Evolutionary conservation across 2,797 vertebrate species (phyloP).

Genomic region (Ciconia nigra): DNA sequence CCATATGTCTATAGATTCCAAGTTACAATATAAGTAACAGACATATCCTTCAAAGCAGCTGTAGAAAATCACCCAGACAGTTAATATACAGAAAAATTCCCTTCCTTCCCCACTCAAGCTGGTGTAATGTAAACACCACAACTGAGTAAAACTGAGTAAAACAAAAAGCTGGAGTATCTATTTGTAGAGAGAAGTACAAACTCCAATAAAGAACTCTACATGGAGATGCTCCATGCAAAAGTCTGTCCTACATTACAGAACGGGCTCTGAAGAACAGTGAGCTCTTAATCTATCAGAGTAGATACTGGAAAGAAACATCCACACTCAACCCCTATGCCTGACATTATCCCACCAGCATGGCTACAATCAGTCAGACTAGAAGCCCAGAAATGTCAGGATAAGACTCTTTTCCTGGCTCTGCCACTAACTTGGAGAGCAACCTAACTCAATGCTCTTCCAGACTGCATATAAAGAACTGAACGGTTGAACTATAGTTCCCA

Average conservation of each 20-base stretch:
- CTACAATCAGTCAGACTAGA: background rate
- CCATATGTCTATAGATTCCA: conserved; percentile 41
- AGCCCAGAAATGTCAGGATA: background rate
- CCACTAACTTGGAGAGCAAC: background rate
- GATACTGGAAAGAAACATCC: background rate
- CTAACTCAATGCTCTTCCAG: background rate
- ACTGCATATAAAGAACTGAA: background rate
- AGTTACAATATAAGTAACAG: conserved; percentile 50
- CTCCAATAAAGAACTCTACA: background rate
- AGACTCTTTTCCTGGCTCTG: background rate
- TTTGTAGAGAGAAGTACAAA: background rate
- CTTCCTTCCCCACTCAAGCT: conserved; percentile 13
- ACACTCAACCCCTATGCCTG: background rate
- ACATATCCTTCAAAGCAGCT: conserved; percentile 54
- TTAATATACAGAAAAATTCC: conserved; percentile 52
- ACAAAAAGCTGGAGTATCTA: background rate
- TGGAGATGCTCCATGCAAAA: background rate
- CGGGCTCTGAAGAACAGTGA: background rate
- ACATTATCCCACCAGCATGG: background rate
- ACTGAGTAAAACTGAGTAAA: conserved; percentile 20
- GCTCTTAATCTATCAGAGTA: background rate
- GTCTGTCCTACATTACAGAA: background rate
- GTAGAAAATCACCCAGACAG: conserved; percentile 59
- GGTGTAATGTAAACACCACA: conserved; percentile 52
- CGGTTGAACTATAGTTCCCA: accelerated